Evolutionary conservation across 2,113 vertebrate species (phyloP).

Genomic region (Oryzias curvinotus): DNA sequence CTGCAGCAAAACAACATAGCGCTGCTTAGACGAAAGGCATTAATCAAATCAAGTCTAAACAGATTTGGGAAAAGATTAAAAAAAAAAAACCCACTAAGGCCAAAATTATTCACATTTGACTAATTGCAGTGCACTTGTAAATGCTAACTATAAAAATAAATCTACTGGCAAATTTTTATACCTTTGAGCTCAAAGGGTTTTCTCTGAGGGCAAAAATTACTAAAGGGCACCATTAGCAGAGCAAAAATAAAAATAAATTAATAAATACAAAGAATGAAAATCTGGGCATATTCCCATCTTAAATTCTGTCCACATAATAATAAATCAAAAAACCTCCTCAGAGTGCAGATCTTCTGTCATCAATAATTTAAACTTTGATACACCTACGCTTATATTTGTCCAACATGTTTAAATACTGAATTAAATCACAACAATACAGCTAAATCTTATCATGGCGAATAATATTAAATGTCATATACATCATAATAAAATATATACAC

Average conservation of each 20-base stretch:
- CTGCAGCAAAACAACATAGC: slow-evolving; percentile 40
- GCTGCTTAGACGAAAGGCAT: slow-evolving; percentile 54
- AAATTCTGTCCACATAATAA: slow-evolving; percentile 63
- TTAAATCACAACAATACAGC: slow-evolving; percentile 82
- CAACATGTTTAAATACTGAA: slow-evolving; percentile 78
- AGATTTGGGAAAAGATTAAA: slow-evolving; percentile 46
- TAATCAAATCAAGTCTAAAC: slow-evolving; percentile 65
- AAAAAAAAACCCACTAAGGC: slow-evolving; percentile 65
- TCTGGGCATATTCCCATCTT: slow-evolving; percentile 64
- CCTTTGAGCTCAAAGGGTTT: slow-evolving; percentile 57
- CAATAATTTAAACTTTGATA: slow-evolving; percentile 75
- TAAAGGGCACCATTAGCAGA: slow-evolving; percentile 73
- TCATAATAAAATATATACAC: slow-evolving; percentile 83
- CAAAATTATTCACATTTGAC: slow-evolving; percentile 76
- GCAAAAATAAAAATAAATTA: neutral
- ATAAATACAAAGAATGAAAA: slow-evolving; percentile 37
- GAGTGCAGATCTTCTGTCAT: slow-evolving; percentile 64
- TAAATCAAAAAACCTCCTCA: slow-evolving; percentile 69
- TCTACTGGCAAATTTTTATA: slow-evolving; percentile 52
- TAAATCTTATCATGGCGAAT: slow-evolving; percentile 77
- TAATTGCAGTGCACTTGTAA: slow-evolving; percentile 75
- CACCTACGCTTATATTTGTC: slow-evolving; percentile 74
- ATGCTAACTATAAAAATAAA: slow-evolving; percentile 75
- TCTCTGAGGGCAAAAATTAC: slow-evolving; percentile 63
- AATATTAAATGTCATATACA: slow-evolving; percentile 81